phyloP scores from a whole-genome alignment of 2,797 vertebrate genomes.

The Hephaestus fuliginosus region DNA sequence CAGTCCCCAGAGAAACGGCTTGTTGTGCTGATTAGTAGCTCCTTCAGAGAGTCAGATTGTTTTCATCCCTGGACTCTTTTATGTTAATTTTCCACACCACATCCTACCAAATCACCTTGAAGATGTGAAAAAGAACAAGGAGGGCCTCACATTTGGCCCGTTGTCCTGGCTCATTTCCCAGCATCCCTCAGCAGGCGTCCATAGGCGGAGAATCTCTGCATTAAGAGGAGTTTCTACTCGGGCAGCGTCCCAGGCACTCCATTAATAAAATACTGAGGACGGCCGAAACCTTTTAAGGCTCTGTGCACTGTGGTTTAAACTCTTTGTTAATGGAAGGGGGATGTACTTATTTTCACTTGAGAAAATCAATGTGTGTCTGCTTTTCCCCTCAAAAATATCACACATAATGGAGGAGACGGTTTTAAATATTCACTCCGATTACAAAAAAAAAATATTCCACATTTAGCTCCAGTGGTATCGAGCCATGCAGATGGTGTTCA shows the following conservation, averaged over 20 bases:
- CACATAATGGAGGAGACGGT: background rate
- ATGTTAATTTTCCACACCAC: background rate
- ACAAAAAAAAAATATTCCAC: background rate
- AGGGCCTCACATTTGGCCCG: background rate
- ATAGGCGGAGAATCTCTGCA: slow-evolving; percentile 28
- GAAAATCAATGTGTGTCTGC: background rate
- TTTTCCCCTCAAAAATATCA: background rate
- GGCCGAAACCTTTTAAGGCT: slow-evolving; percentile 45
- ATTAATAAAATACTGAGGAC: slow-evolving; percentile 50
- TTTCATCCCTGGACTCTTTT: background rate
- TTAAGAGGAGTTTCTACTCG: slow-evolving; percentile 12
- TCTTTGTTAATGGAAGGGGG: slow-evolving; percentile 9
- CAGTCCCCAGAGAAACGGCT: background rate
- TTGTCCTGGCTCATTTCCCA: slow-evolving; percentile 21
- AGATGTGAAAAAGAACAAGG: background rate
- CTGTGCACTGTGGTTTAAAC: background rate
- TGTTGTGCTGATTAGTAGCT: slow-evolving; percentile 30
- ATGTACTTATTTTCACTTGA: background rate
- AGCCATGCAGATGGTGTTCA: background rate
- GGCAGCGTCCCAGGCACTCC: slow-evolving; percentile 52
- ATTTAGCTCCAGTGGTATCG: background rate
- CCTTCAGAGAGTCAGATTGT: slow-evolving; percentile 14
- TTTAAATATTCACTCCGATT: background rate
- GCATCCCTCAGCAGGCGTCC: background rate
- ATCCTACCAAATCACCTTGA: slow-evolving; percentile 4